Evolutionary conservation across 2,797 vertebrate species (phyloP).

Genomic region (Liparis tanakae): DNA sequence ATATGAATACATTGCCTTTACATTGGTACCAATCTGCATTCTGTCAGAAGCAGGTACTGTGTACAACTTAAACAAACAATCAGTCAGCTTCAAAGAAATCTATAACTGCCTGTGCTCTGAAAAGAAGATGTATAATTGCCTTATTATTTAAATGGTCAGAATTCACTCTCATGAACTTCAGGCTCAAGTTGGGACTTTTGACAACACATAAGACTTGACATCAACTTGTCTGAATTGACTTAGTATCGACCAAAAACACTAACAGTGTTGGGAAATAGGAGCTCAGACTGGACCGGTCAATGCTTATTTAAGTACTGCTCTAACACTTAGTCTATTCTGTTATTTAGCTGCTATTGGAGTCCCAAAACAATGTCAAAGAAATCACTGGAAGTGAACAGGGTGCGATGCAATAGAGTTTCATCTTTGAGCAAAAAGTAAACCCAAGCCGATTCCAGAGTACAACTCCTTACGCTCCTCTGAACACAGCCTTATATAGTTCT

Average conservation of each 20-base stretch:
- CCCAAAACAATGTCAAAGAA: background rate
- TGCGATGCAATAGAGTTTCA: background rate
- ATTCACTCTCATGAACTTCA: background rate
- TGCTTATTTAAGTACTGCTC: background rate
- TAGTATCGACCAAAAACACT: background rate
- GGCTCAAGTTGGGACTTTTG: background rate
- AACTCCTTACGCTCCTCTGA: background rate
- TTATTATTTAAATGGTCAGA: background rate
- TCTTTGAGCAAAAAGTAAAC: background rate
- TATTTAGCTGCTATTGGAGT: background rate
- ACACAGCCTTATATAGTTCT: background rate
- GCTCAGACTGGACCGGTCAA: background rate
- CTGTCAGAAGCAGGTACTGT: background rate
- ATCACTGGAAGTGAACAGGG: background rate
- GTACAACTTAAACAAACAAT: background rate
- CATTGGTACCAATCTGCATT: background rate
- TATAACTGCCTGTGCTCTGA: background rate
- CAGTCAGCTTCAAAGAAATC: background rate
- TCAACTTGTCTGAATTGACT: background rate
- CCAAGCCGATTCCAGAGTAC: background rate
- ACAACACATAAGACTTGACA: background rate
- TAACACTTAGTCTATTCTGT: background rate
- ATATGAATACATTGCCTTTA: background rate
- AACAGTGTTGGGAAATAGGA: background rate
- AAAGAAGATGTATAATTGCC: background rate